Base-by-base conservation (phyloP, 1,140 invertebrate species). In the Orchesella cincta region DNA sequence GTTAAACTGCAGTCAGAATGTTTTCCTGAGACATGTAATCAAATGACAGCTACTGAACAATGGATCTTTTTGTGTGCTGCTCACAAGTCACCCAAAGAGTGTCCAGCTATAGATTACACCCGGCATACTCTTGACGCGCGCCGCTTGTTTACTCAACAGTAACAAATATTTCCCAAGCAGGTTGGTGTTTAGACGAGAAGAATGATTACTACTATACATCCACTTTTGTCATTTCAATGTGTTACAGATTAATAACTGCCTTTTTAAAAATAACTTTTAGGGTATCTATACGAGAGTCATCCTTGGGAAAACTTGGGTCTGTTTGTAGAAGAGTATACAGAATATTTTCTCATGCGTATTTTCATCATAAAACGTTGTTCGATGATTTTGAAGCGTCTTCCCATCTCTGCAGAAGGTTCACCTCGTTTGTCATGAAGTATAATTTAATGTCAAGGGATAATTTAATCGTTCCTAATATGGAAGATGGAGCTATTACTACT, bases 131-230 rank as follows among this genome's bases (percentile, higher is more conserved):
- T 99, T 73, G 98, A 99, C 87, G 98, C n/a, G 98, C 26, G 98
- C 98, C 76, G 97, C 98, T 73, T 98, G 97, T 88, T 88, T 99
- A 78, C 89, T 99, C 35, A 99, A 99, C 87, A 98, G 95, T 86
- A 99, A 98, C 87, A 99, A 99, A 90, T 99, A 99, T 88, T 99
- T 99, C 88, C 98, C 98, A 78, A 99, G 97, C 91, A 93, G 97
- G 95, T 94, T 88, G n/a, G n/a, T n/a, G n/a, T n/a, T n/a, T n/a
- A n/a, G n/a, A n/a, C n/a, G n/a, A n/a, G n/a, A n/a, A 54, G 14
- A 74, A 51, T 12, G 33, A 16, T 35, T 16, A 31, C 5, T n/a
- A 57, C 23, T 18, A 57, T n/a, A 57, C 23, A 18, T 12, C 23
- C 8, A 57, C 52, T 26, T 57, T 14, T 26, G 23, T 57, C 3